phyloP scores from a whole-genome alignment of 2,888 invertebrate genomes.

The Ochropacha duplaris region DNA sequence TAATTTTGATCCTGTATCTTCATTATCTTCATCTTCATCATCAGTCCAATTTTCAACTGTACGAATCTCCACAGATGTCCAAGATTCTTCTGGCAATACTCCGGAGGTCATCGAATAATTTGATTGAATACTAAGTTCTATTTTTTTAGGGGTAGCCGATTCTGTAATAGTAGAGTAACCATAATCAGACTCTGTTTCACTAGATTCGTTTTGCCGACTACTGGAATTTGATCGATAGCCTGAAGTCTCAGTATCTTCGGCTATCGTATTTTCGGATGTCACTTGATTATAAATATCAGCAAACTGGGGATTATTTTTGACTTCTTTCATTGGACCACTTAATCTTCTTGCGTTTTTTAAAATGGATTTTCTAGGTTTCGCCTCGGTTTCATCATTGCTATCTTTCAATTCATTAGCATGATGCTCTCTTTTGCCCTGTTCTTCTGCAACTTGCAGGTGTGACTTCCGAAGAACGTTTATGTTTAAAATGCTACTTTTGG shows the following conservation, averaged over 20 bases:
- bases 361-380: conserved; percentile 63
- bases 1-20: conserved; percentile 50
- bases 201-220: conserved; percentile 67
- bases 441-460: conserved; percentile 41
- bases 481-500: conserved; percentile 52
- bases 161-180: conserved; percentile 85
- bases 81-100: conserved; percentile 78
- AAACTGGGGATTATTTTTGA: conserved; percentile 26
- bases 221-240: conserved; percentile 81
- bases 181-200: conserved; percentile 84
- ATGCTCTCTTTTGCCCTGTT: conserved; percentile 32
- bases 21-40: conserved; percentile 63
- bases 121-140: conserved; percentile 68
- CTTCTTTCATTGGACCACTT: conserved; percentile 48
- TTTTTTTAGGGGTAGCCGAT: conserved; percentile 82
- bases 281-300: conserved; percentile 24
- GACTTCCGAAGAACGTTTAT: conserved; percentile 37
- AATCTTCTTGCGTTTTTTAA: conserved; percentile 55
- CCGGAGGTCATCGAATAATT: conserved; percentile 67
- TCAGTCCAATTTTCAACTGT: conserved; percentile 63
- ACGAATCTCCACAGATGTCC: conserved; percentile 71
- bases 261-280: conserved; percentile 41
- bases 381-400: conserved; percentile 31
- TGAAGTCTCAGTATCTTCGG: conserved; percentile 78
- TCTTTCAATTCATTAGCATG: conserved; percentile 30